These are phyloP conservation scores for Anguilla rostrata DNA, from an alignment of 2,113 vertebrate genomes.

Conservation along the genomic window DNA sequence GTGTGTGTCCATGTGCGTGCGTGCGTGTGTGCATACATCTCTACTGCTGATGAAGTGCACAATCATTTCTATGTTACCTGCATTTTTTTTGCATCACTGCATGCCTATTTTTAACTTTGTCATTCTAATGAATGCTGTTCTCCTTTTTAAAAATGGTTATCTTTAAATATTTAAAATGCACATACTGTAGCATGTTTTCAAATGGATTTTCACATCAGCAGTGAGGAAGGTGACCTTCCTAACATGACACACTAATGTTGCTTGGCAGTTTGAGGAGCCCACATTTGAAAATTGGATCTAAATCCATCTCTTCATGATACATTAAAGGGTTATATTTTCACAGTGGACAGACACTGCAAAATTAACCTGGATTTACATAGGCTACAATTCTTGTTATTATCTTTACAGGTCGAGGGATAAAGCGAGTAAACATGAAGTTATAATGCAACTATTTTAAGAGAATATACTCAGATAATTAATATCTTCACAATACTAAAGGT, in stretches of 20 bases:
- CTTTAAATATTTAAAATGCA: constrained; percentile 1
- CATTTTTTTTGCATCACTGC: background rate
- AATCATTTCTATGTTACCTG: constrained; percentile 21
- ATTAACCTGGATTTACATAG: background rate
- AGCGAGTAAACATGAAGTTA: background rate
- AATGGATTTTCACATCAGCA: background rate
- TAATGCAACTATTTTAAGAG: too few species aligned
- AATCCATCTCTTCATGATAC: background rate
- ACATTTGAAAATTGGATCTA: background rate
- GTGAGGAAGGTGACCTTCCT: background rate
- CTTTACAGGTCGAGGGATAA: background rate
- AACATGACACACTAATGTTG: background rate
- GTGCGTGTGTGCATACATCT: background rate
- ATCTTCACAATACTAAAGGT: too few species aligned
- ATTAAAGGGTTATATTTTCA: background rate
- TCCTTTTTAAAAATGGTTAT: background rate
- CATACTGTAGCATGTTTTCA: background rate
- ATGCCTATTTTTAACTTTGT: constrained; percentile 21
- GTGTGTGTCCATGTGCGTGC: background rate
- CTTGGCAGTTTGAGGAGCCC: background rate
- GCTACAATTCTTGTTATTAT: background rate
- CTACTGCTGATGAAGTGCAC: background rate
- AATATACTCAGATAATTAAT: too few species aligned
- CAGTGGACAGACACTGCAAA: background rate
- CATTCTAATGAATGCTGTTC: background rate